phyloP scores from a whole-genome alignment of 2,888 invertebrate genomes.

The Criorhina ranunculi region DNA sequence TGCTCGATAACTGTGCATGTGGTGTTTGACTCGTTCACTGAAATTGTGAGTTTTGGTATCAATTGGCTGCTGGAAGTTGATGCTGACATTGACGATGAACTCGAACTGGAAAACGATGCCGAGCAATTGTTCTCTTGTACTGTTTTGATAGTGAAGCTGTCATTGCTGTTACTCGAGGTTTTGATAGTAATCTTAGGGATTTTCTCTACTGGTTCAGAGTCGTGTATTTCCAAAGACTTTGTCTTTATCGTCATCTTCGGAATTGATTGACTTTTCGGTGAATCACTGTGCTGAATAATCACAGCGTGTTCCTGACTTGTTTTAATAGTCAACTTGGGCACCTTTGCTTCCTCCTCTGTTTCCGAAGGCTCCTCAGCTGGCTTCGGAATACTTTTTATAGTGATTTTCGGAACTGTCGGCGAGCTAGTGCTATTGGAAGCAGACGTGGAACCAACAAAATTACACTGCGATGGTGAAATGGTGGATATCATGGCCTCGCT shows the following conservation, averaged over 20 bases:
- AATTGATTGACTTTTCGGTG: slow-evolving; percentile 82
- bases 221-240: slow-evolving; percentile 80
- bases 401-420: slow-evolving; percentile 86
- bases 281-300: slow-evolving; percentile 83
- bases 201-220: slow-evolving; percentile 79
- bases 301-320: slow-evolving; percentile 84
- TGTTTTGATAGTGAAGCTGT: slow-evolving; percentile 65
- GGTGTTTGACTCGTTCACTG: slow-evolving; percentile 81
- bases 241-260: slow-evolving; percentile 84
- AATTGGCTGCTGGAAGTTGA: slow-evolving; percentile 50
- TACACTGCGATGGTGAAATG: slow-evolving; percentile 79
- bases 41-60: slow-evolving; percentile 86
- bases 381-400: slow-evolving; percentile 85
- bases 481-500: slow-evolving; percentile 82
- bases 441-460: slow-evolving; percentile 72
- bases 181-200: slow-evolving; percentile 85
- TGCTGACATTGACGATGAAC: slow-evolving; percentile 3
- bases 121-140: slow-evolving; percentile 53
- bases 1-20: slow-evolving; percentile 75
- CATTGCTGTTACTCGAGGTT: slow-evolving; percentile 78
- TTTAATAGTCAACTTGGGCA: slow-evolving; percentile 85
- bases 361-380: slow-evolving; percentile 69
- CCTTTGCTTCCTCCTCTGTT: slow-evolving; percentile 76
- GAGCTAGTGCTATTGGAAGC: slow-evolving; percentile 71
- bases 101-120: slow-evolving; percentile 27